phyloP scores from a whole-genome alignment of 2,113 vertebrate genomes.

The Gnathonemus longibarbis region DNA sequence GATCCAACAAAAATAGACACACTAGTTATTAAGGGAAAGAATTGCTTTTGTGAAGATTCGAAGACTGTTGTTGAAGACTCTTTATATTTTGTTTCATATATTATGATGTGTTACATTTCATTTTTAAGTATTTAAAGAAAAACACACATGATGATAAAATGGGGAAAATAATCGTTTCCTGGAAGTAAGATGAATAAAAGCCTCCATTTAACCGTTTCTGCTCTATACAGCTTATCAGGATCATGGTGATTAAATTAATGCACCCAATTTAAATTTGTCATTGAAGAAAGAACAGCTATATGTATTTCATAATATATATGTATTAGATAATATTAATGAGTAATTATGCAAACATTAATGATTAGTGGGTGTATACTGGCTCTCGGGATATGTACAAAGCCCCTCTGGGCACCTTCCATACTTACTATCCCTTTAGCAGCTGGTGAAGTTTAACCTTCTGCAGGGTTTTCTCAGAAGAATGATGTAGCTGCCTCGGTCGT shows the following conservation, averaged over 20 bases:
- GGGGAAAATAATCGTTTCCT: not conserved
- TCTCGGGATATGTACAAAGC: not conserved
- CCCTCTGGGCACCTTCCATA: not conserved
- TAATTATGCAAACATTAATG: not conserved
- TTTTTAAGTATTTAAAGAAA: not conserved
- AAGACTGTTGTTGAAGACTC: not conserved
- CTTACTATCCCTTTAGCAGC: not conserved
- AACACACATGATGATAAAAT: not conserved
- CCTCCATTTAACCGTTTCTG: not conserved
- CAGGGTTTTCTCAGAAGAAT: not conserved
- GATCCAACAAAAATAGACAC: too few relatives aligned
- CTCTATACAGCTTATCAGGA: not conserved
- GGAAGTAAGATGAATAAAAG: not conserved
- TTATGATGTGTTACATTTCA: not conserved
- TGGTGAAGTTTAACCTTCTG: not conserved
- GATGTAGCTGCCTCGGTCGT: not conserved
- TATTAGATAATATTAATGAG: not conserved
- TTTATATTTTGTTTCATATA: not conserved
- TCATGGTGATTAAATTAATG: not conserved
- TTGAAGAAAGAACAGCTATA: not conserved
- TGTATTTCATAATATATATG: not conserved
- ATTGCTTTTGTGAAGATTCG: not conserved
- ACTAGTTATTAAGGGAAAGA: not conserved
- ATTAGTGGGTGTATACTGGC: not conserved
- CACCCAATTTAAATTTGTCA: not conserved